Percentiles rank a stretch among this genome's conserved stretches.
These are phyloP conservation scores for Drosophila macrothrix DNA, from an alignment of 2,888 invertebrate species.

Conservation along the genomic window DNA sequence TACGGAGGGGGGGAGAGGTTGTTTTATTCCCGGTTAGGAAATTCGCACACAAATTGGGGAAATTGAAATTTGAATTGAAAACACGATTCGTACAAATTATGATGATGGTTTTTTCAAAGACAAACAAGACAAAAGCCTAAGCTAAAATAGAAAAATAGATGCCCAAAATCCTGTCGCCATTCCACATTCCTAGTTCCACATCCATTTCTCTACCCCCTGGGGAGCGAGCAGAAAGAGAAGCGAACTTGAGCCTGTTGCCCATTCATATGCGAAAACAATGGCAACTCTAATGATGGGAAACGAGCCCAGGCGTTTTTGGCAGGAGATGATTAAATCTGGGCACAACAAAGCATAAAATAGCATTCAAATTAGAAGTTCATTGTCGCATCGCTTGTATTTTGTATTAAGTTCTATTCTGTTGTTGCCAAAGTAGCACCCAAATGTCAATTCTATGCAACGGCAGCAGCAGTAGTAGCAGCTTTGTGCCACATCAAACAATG, in stretches of 20 bases:
- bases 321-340: constrained; percentile 73
- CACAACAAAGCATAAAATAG: constrained; percentile 72
- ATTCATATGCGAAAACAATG: constrained; percentile 68
- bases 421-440: constrained; percentile 68
- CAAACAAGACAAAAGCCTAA: background rate
- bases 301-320: constrained; percentile 26
- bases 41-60: constrained; percentile 70
- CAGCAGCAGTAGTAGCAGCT: constrained; percentile 21
- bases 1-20: background rate
- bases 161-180: background rate
- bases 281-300: constrained; percentile 73
- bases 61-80: constrained; percentile 77
- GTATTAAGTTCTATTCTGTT: constrained; percentile 44
- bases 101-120: constrained; percentile 5
- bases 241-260: constrained; percentile 39
- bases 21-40: constrained; percentile 57
- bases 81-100: constrained; percentile 59
- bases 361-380: constrained; percentile 78
- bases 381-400: constrained; percentile 52
- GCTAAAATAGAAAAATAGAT: background rate
- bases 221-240: background rate
- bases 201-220: constrained; percentile 8
- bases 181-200: background rate
- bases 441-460: constrained; percentile 21
- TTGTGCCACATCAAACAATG: constrained; percentile 67